Evolutionary conservation across 1,140 invertebrate genomes (phyloP).

Genomic region (Bombus confusus): DNA sequence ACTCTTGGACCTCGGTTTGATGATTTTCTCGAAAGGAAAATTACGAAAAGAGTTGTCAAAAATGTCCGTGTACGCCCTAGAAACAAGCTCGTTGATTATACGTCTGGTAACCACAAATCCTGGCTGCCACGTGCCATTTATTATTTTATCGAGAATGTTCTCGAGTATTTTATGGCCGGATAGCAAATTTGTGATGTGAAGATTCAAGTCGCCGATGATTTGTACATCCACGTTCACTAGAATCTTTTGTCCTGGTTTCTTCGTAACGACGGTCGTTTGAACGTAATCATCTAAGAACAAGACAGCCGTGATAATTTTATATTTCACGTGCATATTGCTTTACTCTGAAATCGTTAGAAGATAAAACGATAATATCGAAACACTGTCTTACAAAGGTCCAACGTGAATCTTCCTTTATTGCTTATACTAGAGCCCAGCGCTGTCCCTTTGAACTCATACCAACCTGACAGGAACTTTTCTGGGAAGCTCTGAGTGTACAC

Average conservation of each 20-base stretch:
- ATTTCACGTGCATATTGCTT: no score
- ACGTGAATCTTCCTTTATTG: conserved; percentile 88
- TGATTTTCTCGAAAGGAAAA: conserved; percentile 86
- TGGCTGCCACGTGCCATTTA: conserved; percentile 90
- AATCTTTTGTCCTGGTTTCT: conserved; percentile 82
- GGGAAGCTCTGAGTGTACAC: conserved; percentile 92
- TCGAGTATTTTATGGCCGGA: conserved; percentile 86
- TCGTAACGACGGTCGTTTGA: conserved; percentile 89
- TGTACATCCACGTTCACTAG: conserved; percentile 88
- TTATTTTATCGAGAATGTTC: conserved; percentile 85
- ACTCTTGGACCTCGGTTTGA: conserved; percentile 71
- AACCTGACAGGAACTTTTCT: conserved; percentile 88
- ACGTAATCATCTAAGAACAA: conserved; percentile 74
- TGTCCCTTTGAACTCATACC: conserved; percentile 86
- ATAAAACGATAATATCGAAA: not conserved
- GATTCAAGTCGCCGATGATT: conserved; percentile 88
- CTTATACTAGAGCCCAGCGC: conserved; percentile 84
- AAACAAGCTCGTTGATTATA: conserved; percentile 91
- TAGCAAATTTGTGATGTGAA: conserved; percentile 89
- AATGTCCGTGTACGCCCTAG: conserved; percentile 90
- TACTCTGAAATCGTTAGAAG: not conserved
- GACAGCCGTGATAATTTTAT: not conserved
- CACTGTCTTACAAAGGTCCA: conserved; percentile 86
- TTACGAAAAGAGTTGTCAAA: conserved; percentile 88
- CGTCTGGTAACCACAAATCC: conserved; percentile 88